Evolutionary conservation across 2,113 vertebrate genomes (phyloP).

Genomic region (Xiphias gladius): DNA sequence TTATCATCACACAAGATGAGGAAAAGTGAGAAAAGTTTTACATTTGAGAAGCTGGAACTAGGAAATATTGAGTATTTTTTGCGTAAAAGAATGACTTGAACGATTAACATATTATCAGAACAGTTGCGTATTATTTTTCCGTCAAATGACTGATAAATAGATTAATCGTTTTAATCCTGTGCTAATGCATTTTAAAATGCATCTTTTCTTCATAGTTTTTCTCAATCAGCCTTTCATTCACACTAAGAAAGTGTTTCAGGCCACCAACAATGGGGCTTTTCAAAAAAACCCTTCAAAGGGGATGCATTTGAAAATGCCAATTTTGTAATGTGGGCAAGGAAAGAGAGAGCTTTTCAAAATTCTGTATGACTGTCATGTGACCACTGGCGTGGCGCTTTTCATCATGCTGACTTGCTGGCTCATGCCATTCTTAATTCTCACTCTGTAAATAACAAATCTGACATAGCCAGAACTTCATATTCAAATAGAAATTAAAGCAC

Average conservation of each 20-base stretch:
- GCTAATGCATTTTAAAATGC: background rate
- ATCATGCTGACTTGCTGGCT: constrained; percentile 5
- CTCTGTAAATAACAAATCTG: constrained; percentile 15
- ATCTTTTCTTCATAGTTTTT: background rate
- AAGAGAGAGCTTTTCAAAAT: background rate
- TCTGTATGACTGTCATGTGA: constrained; percentile 35
- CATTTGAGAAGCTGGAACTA: background rate
- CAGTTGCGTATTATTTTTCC: background rate
- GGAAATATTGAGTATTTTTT: background rate
- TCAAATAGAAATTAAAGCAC: background rate
- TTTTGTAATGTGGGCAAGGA: background rate
- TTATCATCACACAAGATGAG: background rate
- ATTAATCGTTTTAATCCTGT: background rate
- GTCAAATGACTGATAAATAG: background rate
- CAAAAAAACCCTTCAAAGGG: background rate
- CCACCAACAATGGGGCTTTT: constrained; percentile 15
- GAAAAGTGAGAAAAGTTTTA: background rate
- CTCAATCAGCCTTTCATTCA: background rate
- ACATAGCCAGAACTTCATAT: background rate
- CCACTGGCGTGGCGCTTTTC: constrained; percentile 27
- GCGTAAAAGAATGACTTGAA: background rate
- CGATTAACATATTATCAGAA: background rate
- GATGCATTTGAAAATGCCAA: constrained; percentile 12
- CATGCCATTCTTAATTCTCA: background rate
- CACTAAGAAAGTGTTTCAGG: background rate